Conservation (phyloP, 2,113 vertebrate genomes). For the Dicerorhinus sumatrensis region DNA sequence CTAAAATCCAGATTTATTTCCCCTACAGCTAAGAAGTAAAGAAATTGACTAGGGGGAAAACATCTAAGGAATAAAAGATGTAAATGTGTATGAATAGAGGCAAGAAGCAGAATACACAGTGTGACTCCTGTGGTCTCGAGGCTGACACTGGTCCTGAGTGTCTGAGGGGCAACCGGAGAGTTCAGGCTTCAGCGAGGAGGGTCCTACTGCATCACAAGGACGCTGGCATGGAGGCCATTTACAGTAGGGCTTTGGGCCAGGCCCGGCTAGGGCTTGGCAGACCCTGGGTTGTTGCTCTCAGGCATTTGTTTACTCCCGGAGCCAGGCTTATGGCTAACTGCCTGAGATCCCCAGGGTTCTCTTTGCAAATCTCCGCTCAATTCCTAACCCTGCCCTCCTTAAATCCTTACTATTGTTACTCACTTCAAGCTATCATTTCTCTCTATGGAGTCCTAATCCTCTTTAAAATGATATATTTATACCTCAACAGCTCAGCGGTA, state of each 20-base stretch:
- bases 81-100: background rate
- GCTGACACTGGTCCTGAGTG: background rate
- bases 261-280: background rate
- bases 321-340: background rate
- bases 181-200: background rate
- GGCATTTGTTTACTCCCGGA: background rate
- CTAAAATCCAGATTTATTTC: background rate
- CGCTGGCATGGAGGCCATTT: fast-evolving
- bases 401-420: background rate
- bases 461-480: constrained; percentile 80
- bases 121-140: background rate
- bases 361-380: constrained; percentile 16
- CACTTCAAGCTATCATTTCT: constrained; percentile 21
- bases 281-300: background rate
- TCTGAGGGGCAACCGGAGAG: fast-evolving
- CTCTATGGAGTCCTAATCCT: constrained; percentile 82
- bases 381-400: background rate
- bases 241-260: background rate
- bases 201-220: background rate
- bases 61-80: background rate
- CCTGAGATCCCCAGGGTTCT: background rate
- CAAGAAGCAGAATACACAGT: background rate
- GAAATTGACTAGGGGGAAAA: background rate
- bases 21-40: background rate
- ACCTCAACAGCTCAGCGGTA: constrained; percentile 65